These are phyloP conservation scores for Silurus lanzhouensis DNA, from an alignment of 2,797 vertebrate species.

Conservation along the genomic window DNA sequence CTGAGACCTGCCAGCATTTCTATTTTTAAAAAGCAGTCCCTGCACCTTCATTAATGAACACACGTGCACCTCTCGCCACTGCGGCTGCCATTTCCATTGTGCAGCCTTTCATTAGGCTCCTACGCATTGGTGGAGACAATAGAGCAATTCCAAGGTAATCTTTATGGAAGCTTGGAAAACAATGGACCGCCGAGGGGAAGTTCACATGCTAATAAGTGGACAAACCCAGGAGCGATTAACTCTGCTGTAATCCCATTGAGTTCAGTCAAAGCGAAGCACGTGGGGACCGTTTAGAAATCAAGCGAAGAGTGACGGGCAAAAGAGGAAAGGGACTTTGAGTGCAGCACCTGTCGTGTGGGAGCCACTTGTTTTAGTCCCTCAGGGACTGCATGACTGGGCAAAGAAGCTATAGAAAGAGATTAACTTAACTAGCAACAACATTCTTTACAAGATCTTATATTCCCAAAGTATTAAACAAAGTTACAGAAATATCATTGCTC, in stretches of 20 bases:
- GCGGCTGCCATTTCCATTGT: conserved; percentile 57
- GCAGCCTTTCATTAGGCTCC: conserved; percentile 62
- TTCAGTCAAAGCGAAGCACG: conserved; percentile 66
- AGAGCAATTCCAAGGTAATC: conserved; percentile 69
- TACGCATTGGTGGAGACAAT: conserved; percentile 64
- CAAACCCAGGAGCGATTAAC: conserved; percentile 70
- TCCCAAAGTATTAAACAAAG: conserved; percentile 19
- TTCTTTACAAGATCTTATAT: conserved; percentile 22
- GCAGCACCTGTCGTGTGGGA: conserved; percentile 51
- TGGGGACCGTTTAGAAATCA: conserved; percentile 59
- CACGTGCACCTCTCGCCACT: conserved; percentile 56
- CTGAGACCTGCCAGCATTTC: conserved; percentile 57
- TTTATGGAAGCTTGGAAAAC: conserved; percentile 66
- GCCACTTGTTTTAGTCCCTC: conserved; percentile 22
- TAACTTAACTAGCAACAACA: conserved; percentile 7
- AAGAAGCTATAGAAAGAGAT: conserved; percentile 11
- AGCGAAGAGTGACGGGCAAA: conserved; percentile 53
- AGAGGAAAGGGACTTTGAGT: conserved; percentile 58
- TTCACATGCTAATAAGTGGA: conserved; percentile 70
- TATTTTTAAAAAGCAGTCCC: conserved; percentile 61
- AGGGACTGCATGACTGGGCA: conserved; percentile 8
- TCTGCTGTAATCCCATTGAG: conserved; percentile 70
- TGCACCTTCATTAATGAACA: conserved; percentile 61
- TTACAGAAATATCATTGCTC: not conserved
- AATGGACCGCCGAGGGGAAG: conserved; percentile 62